Percentiles rank a stretch among this genome's conserved stretches.
Conservation (phyloP, 2,888 invertebrate species). For the Pseudococcus viburni region DNA sequence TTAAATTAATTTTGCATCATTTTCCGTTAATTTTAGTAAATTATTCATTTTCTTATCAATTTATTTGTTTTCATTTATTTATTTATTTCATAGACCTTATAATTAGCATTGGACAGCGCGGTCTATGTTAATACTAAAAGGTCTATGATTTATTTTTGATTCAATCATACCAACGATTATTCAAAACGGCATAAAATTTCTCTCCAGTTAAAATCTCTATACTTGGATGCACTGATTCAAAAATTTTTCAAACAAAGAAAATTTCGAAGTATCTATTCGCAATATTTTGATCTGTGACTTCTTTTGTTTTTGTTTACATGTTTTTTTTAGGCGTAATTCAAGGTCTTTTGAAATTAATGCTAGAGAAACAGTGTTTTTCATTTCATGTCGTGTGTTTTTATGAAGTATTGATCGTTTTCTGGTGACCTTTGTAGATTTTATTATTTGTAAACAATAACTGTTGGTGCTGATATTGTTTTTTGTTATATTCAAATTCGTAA, state of each 20-base stretch:
- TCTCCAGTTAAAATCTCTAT: neutral
- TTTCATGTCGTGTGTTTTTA: conserved; percentile 60
- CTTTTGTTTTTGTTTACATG: conserved; percentile 66
- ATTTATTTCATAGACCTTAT: too few relatives aligned
- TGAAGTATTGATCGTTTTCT: conserved; percentile 63
- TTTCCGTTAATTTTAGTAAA: too few relatives aligned
- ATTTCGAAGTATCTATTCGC: neutral
- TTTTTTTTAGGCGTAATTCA: conserved; percentile 63
- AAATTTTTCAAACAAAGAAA: conserved; percentile 16
- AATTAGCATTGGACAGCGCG: too few relatives aligned
- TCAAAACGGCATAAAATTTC: too few relatives aligned
- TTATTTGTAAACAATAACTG: conserved; percentile 65
- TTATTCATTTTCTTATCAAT: too few relatives aligned
- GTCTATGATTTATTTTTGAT: too few relatives aligned
- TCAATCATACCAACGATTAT: too few relatives aligned
- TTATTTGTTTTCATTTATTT: too few relatives aligned
- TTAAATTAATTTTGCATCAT: too few relatives aligned
- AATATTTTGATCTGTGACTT: conserved; percentile 58
- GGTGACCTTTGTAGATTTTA: conserved; percentile 64
- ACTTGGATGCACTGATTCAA: neutral
- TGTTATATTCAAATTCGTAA: neutral
- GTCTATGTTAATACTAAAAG: too few relatives aligned
- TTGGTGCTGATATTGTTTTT: conserved; percentile 59
- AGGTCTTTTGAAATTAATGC: conserved; percentile 66
- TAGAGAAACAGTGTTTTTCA: conserved; percentile 63